Percentiles rank a stretch among this genome's conserved stretches.
Conservation (phyloP, 2,113 vertebrate genomes). For the Eretmochelys imbricata region DNA sequence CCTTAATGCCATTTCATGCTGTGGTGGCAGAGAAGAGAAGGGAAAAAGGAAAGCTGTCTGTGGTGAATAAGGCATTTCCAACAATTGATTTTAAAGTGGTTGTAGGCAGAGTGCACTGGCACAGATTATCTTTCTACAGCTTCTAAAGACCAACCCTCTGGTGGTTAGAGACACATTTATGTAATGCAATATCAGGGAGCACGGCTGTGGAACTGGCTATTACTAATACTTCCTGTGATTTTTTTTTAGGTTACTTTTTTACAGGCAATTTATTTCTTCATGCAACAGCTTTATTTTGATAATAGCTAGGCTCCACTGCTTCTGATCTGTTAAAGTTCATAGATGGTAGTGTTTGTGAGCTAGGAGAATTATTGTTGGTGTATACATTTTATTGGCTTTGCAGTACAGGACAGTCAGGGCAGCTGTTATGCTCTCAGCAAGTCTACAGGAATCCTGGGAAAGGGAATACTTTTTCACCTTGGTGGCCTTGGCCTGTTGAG, state of each 20-base stretch:
- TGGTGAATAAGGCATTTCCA: not conserved
- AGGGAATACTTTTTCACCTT: not conserved
- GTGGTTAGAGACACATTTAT: not conserved
- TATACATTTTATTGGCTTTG: not conserved
- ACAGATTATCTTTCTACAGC: not conserved
- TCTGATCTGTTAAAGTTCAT: not conserved
- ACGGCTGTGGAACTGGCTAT: not conserved
- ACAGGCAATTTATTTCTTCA: not conserved
- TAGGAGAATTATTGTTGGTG: not conserved
- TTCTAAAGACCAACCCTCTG: not conserved
- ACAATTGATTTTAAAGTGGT: not conserved
- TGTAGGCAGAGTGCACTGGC: not conserved
- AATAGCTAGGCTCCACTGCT: not conserved
- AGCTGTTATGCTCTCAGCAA: not conserved
- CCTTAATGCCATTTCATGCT: not conserved
- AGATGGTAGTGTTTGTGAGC: not conserved
- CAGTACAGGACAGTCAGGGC: not conserved
- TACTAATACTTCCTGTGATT: not conserved
- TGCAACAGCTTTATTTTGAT: not conserved
- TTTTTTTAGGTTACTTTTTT: not conserved
- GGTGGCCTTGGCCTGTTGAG: not conserved
- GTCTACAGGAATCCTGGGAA: not conserved
- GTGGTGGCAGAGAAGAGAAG: not conserved
- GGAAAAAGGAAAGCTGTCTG: not conserved
- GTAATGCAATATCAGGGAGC: not conserved